A percentile compares a stretch with the other conserved stretches of the same genome.
Conservation (phyloP, 2,113 vertebrate genomes). For the Eublepharis macularius region DNA sequence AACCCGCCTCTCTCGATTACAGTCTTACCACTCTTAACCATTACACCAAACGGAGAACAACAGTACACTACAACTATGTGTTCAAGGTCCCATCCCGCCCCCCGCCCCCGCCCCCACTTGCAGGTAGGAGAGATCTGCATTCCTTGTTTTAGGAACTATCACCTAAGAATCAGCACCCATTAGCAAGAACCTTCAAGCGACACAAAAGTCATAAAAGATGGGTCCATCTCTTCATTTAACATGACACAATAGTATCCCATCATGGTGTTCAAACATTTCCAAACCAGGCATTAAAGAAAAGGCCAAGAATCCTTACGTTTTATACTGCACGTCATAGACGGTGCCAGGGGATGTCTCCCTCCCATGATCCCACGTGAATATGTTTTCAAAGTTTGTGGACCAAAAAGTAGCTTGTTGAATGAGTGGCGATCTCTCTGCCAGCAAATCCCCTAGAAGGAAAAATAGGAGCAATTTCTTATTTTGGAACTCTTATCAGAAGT, state of each 20-base stretch:
- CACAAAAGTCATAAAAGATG: background rate
- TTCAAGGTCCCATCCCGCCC: too few species aligned
- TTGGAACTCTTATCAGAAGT: background rate
- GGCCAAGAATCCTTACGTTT: conserved; percentile 56
- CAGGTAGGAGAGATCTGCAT: background rate
- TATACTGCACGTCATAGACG: conserved; percentile 72
- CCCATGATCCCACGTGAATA: conserved; percentile 67
- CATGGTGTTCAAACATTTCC: background rate
- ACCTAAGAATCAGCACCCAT: background rate
- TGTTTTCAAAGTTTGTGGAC: conserved; percentile 79
- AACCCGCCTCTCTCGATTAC: too few species aligned
- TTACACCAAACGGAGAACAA: too few species aligned
- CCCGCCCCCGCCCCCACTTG: background rate
- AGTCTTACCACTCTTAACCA: too few species aligned
- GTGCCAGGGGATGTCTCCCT: conserved; percentile 45
- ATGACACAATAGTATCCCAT: background rate
- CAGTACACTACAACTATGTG: too few species aligned
- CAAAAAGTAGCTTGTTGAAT: conserved; percentile 64
- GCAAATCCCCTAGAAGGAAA: conserved; percentile 28
- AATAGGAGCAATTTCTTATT: too few species aligned
- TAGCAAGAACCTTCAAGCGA: background rate
- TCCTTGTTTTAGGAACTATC: background rate
- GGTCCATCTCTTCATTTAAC: background rate
- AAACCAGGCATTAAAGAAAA: background rate
- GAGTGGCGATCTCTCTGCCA: conserved; percentile 35